Evolutionary conservation across 2,113 vertebrate species (phyloP).

Genomic region (Sciurus niger): DNA sequence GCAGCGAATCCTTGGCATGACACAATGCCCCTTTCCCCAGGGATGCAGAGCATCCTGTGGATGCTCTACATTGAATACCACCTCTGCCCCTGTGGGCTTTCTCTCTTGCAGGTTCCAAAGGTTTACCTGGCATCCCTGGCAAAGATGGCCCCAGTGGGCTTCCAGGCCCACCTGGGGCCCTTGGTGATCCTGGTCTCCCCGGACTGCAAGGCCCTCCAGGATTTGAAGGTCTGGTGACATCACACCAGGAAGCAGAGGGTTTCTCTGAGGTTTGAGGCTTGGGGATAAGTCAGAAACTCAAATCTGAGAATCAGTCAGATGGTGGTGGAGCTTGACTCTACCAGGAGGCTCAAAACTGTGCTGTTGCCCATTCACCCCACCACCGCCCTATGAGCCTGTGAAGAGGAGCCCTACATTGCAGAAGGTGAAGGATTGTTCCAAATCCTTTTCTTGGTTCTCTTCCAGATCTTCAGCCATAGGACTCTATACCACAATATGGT

Average conservation of each 20-base stretch:
- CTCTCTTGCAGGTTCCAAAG: constrained; percentile 91
- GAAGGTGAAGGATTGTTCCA: constrained; percentile 45
- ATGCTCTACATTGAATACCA: background rate
- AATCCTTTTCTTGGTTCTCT: constrained; percentile 4
- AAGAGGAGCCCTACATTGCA: background rate
- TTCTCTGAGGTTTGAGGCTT: constrained; percentile 31
- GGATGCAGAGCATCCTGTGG: too few relatives aligned
- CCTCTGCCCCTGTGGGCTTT: background rate
- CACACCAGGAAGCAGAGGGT: background rate
- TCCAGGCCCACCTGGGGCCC: constrained; percentile 88
- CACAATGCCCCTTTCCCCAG: background rate
- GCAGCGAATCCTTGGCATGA: constrained; percentile 16
- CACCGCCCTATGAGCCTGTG: background rate
- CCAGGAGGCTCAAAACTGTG: background rate
- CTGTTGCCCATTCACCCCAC: background rate
- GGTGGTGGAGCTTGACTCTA: background rate
- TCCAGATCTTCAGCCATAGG: background rate
- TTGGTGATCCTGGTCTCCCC: constrained; percentile 91
- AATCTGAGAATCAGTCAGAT: background rate
- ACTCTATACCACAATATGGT: background rate
- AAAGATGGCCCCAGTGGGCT: constrained; percentile 91
- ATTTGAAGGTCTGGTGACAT: constrained; percentile 90
- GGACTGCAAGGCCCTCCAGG: constrained; percentile 93
- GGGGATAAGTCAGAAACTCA: background rate
- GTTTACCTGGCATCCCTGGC: constrained; percentile 90